phyloP scores from a whole-genome alignment of 2,797 vertebrate genomes.

The Argentina silus region DNA sequence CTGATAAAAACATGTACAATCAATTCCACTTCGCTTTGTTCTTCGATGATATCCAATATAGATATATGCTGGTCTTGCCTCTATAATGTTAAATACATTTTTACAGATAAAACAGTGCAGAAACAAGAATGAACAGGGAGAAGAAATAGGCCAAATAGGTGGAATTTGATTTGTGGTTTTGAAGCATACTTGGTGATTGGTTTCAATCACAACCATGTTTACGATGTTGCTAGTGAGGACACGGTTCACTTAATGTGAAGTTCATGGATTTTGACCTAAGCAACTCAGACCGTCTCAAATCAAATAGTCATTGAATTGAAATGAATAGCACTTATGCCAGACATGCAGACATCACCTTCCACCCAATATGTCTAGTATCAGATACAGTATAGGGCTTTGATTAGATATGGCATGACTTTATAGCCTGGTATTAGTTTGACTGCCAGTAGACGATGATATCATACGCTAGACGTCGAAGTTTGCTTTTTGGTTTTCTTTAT shows the following conservation, averaged over 20 bases:
- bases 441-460: not conserved
- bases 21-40: too few relatives aligned
- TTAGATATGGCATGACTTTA: conserved; percentile 31
- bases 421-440: conserved; percentile 19
- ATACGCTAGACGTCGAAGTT: not conserved
- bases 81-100: too few relatives aligned
- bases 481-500: not conserved
- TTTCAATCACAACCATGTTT: too few relatives aligned
- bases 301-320: not conserved
- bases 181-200: too few relatives aligned
- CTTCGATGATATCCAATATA: too few relatives aligned
- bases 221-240: not conserved
- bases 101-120: too few relatives aligned
- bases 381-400: conserved; percentile 24
- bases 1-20: too few relatives aligned
- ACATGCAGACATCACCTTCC: not conserved
- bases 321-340: conserved; percentile 23
- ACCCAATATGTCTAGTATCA: conserved; percentile 17
- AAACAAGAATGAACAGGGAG: too few relatives aligned
- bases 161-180: too few relatives aligned
- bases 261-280: not conserved
- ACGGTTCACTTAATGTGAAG: conserved; percentile 4
- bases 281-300: conserved; percentile 11
- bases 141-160: too few relatives aligned
- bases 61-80: too few relatives aligned